Percentiles rank a stretch among this genome's conserved stretches.
These are phyloP conservation scores for Rhagium mordax DNA, from an alignment of 2,888 invertebrate genomes.

Conservation along the genomic window DNA sequence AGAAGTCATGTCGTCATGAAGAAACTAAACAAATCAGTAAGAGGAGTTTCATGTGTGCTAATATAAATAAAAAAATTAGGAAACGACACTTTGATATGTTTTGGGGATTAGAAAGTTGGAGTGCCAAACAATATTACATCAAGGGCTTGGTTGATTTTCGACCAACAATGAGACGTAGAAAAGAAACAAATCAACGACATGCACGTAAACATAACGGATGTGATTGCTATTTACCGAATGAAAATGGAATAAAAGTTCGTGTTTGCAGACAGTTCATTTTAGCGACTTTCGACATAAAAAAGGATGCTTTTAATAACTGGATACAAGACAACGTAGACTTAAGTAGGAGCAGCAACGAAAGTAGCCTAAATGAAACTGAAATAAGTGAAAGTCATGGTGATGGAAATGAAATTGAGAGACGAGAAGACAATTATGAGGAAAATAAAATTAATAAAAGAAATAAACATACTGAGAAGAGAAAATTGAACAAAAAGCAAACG, in stretches of 20 bases:
- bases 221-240: slow-evolving; percentile 3
- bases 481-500: neutral
- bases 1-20: neutral
- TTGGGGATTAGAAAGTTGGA: too few relatives aligned
- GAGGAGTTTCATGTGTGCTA: slow-evolving; percentile 4
- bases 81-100: slow-evolving; percentile 9
- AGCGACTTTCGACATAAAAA: slow-evolving; percentile 10
- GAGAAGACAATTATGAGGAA: too few relatives aligned
- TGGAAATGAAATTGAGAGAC: too few relatives aligned
- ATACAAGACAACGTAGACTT: slow-evolving; percentile 6
- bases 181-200: neutral
- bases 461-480: neutral
- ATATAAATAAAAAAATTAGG: neutral
- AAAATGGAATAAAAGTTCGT: too few relatives aligned
- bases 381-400: too few relatives aligned
- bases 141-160: slow-evolving; percentile 2
- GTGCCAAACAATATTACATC: too few relatives aligned
- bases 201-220: slow-evolving; percentile 1
- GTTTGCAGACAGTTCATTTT: too few relatives aligned
- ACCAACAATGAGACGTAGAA: slow-evolving; percentile 5
- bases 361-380: too few relatives aligned
- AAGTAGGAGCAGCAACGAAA: neutral
- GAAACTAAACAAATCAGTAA: neutral
- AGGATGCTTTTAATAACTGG: slow-evolving; percentile 8
- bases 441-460: too few relatives aligned